Percentiles rank a stretch among this genome's conserved stretches.
These are phyloP conservation scores for Haliclystus octoradiatus DNA, from an alignment of 30 jellyfish, hydroid and myxozoan genomes.

Conservation along the genomic window DNA sequence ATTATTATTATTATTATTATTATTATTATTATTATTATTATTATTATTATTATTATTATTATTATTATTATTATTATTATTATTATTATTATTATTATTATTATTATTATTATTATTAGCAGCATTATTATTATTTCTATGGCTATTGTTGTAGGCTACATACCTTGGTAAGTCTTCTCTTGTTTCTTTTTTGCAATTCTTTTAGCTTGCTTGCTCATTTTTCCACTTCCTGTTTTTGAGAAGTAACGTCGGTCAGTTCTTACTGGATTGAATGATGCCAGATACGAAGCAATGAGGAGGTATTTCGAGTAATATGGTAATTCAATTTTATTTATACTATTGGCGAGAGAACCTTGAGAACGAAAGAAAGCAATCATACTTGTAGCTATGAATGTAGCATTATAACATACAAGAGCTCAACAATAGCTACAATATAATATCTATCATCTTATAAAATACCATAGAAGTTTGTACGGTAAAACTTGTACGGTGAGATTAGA, in stretches of 20 bases:
- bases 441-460: no score
- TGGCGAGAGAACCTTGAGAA: no score
- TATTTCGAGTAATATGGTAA: slow-evolving; percentile 73
- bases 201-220: slow-evolving; percentile 58
- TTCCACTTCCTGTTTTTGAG: slow-evolving; percentile 49
- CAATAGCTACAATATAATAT: no score
- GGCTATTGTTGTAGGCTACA: no score
- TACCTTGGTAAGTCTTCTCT: no score
- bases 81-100: not conserved
- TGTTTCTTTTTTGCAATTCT: slow-evolving; percentile 27
- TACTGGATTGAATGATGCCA: slow-evolving; percentile 82
- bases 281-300: slow-evolving; percentile 62
- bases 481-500: no score
- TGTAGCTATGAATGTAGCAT: no score
- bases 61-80: not conserved
- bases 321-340: no score
- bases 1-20: not conserved
- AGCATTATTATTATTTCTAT: no score
- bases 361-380: no score
- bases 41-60: not conserved
- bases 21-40: not conserved
- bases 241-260: slow-evolving; percentile 70
- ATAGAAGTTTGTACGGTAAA: no score
- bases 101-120: slow-evolving; percentile 1
- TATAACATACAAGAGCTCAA: no score